A percentile compares a stretch with the other conserved stretches of the same genome.
Conservation (phyloP, 2,888 invertebrate genomes). For the Sinhomidia bicolor region DNA sequence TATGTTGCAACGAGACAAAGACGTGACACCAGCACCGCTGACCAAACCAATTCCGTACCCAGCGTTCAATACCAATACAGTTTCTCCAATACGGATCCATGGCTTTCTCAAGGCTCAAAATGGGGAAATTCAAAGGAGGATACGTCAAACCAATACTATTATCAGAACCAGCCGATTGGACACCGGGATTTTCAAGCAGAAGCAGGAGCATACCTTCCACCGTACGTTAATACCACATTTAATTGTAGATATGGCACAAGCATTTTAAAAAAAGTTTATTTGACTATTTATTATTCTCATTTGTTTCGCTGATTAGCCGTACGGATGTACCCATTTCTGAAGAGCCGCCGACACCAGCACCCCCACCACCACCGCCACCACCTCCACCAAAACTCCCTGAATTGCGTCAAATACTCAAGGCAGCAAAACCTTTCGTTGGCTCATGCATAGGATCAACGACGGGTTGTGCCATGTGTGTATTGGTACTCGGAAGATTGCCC, state of each 20-base stretch:
- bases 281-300: no score
- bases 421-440: constrained; percentile 79
- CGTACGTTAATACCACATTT: no score
- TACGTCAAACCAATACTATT: background rate
- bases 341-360: constrained; percentile 39
- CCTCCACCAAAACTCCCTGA: constrained; percentile 76
- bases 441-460: constrained; percentile 79
- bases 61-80: constrained; percentile 71
- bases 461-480: constrained; percentile 79
- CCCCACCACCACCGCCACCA: constrained; percentile 60
- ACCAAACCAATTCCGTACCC: constrained; percentile 14
- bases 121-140: background rate
- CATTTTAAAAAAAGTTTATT: no score
- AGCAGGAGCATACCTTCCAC: background rate
- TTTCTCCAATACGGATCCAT: constrained; percentile 55
- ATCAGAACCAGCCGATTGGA: background rate
- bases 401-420: constrained; percentile 78
- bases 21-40: constrained; percentile 61
- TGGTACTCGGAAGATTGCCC: constrained; percentile 78
- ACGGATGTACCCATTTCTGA: background rate
- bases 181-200: constrained; percentile 7
- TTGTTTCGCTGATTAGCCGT: no score
- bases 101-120: constrained; percentile 41
- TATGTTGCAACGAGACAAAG: constrained; percentile 69
- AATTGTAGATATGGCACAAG: no score